Base-by-base conservation (phyloP, 2,797 vertebrate species). In the Propithecus perrieri region DNA sequence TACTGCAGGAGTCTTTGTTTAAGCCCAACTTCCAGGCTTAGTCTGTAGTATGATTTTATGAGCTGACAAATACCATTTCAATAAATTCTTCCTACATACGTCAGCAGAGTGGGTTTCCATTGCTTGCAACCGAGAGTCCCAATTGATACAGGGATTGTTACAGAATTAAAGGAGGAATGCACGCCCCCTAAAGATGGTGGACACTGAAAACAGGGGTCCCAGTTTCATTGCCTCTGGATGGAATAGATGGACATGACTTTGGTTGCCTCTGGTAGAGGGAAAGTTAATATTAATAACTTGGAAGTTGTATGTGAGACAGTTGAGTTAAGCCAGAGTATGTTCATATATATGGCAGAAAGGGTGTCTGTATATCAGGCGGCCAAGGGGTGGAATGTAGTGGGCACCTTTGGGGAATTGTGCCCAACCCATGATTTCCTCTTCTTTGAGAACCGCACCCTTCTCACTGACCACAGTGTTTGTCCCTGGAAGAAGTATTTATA, bases 301-400 rank as follows among this genome's bases (percentile, higher is more conserved):
- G n/a, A 28, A 57, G 80, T 4, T 33, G 63, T 18, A 12, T 17
- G 43, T 9, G 35, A 69, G 30, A 11, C 1, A 15, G 43, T 11
- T 11, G 75, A 90, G 48, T 30, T 85, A 28, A 48, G 57, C 61
- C 17, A 20, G 12, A 26, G 17, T 35, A 28, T 53, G 50, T 61
- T 46, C 46, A 71, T 4, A 11, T 1, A 18, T 2, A 26, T 0
- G 75, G 33, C 43, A 48, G n/a, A 38, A 48, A 41, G 30, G 61
- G 24, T 2, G 2, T 12, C 0, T 22, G 48, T 3, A 35, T 3
- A 28, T 18, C 20, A 33, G 35, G 22, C 14, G 38, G 11, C 89
- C 69, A 6, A 22, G 1, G 4, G 12, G 22, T 22, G 7, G 41
- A 0, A 30, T 3, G 35, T 1, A 0, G 0, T 4, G 33, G 75